Evolutionary conservation across 2,113 vertebrate genomes (phyloP), one percentile per base, ranked within the genome.

Genomic region (Montifringilla adamsi): DNA sequence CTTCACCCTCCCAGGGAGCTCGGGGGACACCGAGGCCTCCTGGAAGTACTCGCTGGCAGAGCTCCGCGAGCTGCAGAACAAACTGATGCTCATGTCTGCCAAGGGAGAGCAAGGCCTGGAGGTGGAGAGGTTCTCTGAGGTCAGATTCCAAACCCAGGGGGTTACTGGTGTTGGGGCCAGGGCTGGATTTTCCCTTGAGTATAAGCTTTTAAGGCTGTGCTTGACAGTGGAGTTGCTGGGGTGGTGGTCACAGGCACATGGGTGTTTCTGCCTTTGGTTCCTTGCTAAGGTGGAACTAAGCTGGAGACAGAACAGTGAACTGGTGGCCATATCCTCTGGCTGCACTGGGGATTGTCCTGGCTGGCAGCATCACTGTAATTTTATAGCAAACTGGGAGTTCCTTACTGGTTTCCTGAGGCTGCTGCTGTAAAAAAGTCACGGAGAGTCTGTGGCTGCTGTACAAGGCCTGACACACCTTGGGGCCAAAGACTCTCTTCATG

Each of bases 61-160:
- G 53, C 98, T 99, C 35, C 97, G 97, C 12, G 99, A 99, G 37
- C 98, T 99, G 53, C 97, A 99, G 94, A 99, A 99, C 97, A 99
- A 99, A 86, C 97, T 99, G 72, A 99, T 99, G 99, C 98, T 99
- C 24, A 99, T 99, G 99, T 99, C 99, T 2, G 98, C 98, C 44
- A 99, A 99, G 97, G 99, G 98, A 19, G 99, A 99, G 47, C 99
- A 99, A 94, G 98, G 97, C 41, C 97, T 89, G 68, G 99, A 99
- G 89, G 99, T 99, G 75, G 99, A 99, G 69, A 98, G 85, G 47
- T 99, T 99, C 97, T 98, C 98, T 6, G 99, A 99, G 98, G 99
- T 99, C 90, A 98, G 97, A 31, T 35, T 44, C 47, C 30, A 66
- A 44, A 33, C 66, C 26, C 30, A 6, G 1, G 19, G 44, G 31